Conservation (phyloP, 53 echinoderm and acorn worm genomes). For the Mesocentrotus franciscanus region DNA sequence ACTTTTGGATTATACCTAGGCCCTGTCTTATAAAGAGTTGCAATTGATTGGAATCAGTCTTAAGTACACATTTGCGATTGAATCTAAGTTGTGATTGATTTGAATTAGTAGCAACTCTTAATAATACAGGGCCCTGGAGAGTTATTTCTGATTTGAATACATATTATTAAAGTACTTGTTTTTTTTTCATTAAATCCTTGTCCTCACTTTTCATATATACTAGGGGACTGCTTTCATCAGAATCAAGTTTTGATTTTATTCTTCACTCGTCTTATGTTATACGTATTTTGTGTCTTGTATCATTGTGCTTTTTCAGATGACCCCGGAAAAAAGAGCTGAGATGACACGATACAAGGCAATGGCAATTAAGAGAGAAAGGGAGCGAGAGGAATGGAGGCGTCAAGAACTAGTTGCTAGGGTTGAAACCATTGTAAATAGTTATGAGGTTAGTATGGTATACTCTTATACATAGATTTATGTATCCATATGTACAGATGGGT, state of each 20-base stretch:
- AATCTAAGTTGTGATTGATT: too few species aligned
- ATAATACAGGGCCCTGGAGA: too few species aligned
- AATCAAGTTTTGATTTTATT: background rate
- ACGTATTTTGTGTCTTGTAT: background rate
- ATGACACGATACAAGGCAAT: constrained; percentile 73
- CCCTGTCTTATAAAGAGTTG: too few species aligned
- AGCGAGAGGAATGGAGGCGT: constrained; percentile 58
- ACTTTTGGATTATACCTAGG: too few species aligned
- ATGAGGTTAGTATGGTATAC: constrained; percentile 68
- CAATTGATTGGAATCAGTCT: too few species aligned
- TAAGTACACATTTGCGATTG: too few species aligned
- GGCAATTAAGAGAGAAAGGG: constrained; percentile 74
- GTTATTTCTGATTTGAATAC: too few species aligned
- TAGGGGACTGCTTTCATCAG: background rate
- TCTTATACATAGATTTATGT: background rate
- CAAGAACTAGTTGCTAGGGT: constrained; percentile 69
- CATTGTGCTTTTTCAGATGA: constrained; percentile 73
- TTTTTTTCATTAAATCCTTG: background rate
- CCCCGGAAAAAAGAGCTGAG: constrained; percentile 71
- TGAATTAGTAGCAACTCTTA: too few species aligned
- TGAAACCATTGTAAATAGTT: constrained; percentile 71
- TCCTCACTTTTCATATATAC: background rate
- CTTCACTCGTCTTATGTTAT: background rate
- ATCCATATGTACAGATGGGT: background rate
- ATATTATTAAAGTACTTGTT: too few species aligned